A percentile compares a stretch with the other conserved stretches of the same genome.
Evolutionary conservation across 2,797 vertebrate genomes (phyloP).

Genomic region (Onychomys leucogaster): DNA sequence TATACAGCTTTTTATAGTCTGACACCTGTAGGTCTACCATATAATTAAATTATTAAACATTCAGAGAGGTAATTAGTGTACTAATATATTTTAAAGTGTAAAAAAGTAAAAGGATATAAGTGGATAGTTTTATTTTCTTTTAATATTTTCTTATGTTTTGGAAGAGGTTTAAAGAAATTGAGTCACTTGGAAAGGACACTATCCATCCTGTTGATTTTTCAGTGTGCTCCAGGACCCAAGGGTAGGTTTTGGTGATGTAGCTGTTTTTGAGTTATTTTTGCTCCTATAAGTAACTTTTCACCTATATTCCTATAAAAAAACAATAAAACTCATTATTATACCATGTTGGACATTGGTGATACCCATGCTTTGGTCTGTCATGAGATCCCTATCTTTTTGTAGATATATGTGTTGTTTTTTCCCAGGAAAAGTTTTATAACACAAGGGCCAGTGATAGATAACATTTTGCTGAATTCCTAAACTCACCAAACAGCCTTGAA

Average conservation of each 20-base stretch:
- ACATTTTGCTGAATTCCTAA: neutral
- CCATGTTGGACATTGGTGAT: neutral
- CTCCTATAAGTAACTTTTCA: neutral
- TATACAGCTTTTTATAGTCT: neutral
- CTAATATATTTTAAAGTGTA: neutral
- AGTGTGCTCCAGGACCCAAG: neutral
- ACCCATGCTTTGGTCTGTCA: neutral
- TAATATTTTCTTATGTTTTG: neutral
- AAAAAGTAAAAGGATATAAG: neutral
- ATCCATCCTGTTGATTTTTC: neutral
- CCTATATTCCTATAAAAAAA: neutral
- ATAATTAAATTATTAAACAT: constrained; percentile 17
- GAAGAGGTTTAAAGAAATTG: neutral
- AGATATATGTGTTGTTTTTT: neutral
- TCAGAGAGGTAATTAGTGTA: neutral
- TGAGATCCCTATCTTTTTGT: too few species aligned
- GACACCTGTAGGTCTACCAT: neutral
- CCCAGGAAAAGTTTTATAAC: neutral
- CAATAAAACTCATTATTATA: neutral
- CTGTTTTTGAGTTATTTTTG: neutral
- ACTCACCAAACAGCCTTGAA: neutral
- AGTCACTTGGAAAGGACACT: neutral
- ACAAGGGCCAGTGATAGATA: neutral
- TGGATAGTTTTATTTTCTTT: neutral
- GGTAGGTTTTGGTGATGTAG: neutral